phyloP scores from a whole-genome alignment of 1,140 invertebrate species.

The Tetramorium parvispinum region DNA sequence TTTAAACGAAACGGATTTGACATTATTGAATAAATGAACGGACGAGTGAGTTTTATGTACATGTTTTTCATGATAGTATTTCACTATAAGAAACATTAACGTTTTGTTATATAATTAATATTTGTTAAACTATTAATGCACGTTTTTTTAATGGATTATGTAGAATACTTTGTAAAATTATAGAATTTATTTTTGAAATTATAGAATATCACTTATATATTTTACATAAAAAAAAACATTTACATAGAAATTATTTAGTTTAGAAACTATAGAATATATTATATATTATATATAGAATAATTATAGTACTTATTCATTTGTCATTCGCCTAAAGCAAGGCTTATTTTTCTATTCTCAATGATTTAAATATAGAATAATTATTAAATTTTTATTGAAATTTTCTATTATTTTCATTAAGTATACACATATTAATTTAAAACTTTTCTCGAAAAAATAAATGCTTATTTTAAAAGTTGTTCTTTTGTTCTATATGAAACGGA shows the following conservation, averaged over 20 bases:
- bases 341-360: background rate
- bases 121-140: too few relatives aligned
- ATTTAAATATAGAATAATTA: background rate
- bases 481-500: background rate
- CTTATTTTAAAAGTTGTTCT: background rate
- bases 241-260: too few relatives aligned
- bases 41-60: background rate
- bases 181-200: too few relatives aligned
- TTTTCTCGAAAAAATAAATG: too few relatives aligned
- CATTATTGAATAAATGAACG: background rate
- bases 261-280: too few relatives aligned
- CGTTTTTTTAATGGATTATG: too few relatives aligned
- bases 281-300: too few relatives aligned
- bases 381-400: background rate
- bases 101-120: too few relatives aligned
- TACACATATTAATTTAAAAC: too few relatives aligned
- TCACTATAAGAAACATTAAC: background rate
- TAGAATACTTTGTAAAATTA: too few relatives aligned
- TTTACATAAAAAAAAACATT: too few relatives aligned
- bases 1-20: background rate
- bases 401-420: background rate
- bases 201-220: too few relatives aligned
- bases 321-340: background rate
- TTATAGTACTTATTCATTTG: conserved; percentile 86
- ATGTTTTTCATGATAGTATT: background rate